Base-by-base conservation (phyloP, 2,113 vertebrate species). In the Hippocampus barbouri region DNA sequence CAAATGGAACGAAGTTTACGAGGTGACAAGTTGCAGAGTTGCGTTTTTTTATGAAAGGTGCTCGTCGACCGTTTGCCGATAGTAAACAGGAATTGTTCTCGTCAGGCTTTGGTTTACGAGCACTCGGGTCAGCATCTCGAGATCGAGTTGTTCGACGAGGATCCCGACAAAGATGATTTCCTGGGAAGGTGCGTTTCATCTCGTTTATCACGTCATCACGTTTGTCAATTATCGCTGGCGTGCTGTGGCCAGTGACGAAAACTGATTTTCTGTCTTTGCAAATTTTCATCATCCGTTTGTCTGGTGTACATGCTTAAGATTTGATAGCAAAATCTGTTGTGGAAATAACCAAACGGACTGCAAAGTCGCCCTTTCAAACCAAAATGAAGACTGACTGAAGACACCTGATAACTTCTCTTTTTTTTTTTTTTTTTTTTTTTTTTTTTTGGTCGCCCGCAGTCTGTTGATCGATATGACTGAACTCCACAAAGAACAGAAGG, bases 121-220 rank as follows among this genome's bases (percentile, higher is more conserved):
- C 92, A 94, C 77, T 94, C 96, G 0, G 96, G 97, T 12, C 96
- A 98, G 53, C 94, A 98, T 69, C 86, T 99, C 5, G 96, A 98
- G 88, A 96, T 98, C 63, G 96, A 98, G 78, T 92, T 99, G 69
- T 99, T 98, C 85, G 97, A 99, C 77, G 97, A 98, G 90, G 97
- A 99, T 72, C 95, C 96, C 23, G 97, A 99, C 79, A 97, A 97
- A 87, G 97, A 98, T 72, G 97, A 99, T 85, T 99, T 98, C 88
- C 89, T 99, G 43, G 97, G 97, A 78, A 98, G 96, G 97, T 96
- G 83, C 66, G 70, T 71, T 70, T 51, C 27, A 72, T 30, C 25
- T 59, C 11, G 15, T 66, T 64, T 67, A 45, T 75, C 18, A 3
- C 53, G 40, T 40, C 53, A 69, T 38, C 5, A 6, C 5, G 23